Percentiles rank a stretch among this genome's conserved stretches.
Evolutionary conservation across 2,888 invertebrate species (phyloP).

Genomic region (Thumatha senex): DNA sequence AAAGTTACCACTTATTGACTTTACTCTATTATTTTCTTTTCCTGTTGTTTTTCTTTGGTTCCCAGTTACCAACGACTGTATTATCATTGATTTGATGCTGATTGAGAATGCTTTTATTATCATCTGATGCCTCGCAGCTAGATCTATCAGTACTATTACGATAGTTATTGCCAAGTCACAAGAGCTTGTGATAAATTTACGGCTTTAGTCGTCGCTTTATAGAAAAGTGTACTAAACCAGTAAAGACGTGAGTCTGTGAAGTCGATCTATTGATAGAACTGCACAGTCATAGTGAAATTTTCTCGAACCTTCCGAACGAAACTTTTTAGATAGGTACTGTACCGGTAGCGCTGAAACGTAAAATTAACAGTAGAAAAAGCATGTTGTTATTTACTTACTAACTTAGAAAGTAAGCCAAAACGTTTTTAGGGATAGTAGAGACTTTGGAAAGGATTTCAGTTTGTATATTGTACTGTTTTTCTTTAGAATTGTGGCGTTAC

Average conservation of each 20-base stretch:
- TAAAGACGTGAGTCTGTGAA: background rate
- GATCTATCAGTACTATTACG: too few relatives aligned
- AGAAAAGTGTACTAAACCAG: too few relatives aligned
- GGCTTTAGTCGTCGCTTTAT: too few relatives aligned
- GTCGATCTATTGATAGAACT: slow-evolving; percentile 17
- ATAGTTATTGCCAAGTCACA: too few relatives aligned
- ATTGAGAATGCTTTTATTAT: too few relatives aligned
- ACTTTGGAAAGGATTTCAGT: slow-evolving; percentile 20
- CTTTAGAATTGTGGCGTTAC: background rate
- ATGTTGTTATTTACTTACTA: slow-evolving; percentile 37
- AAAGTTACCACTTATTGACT: too few relatives aligned
- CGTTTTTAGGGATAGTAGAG: slow-evolving; percentile 29
- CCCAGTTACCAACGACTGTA: too few relatives aligned
- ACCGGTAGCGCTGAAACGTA: slow-evolving; percentile 26
- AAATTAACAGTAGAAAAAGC: slow-evolving; percentile 28
- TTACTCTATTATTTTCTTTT: too few relatives aligned
- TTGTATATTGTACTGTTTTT: slow-evolving; percentile 16
- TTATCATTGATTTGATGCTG: too few relatives aligned
- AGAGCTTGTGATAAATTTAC: too few relatives aligned
- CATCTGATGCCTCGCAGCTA: too few relatives aligned
- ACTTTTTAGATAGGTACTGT: slow-evolving; percentile 25
- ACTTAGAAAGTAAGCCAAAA: slow-evolving; percentile 29
- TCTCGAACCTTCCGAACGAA: slow-evolving; percentile 8
- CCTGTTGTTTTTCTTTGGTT: too few relatives aligned
- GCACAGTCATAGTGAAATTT: slow-evolving; percentile 14